Evolutionary conservation across 2,113 vertebrate species (phyloP), one percentile per base, ranked within the genome.

Genomic region (Arothron firmamentum): DNA sequence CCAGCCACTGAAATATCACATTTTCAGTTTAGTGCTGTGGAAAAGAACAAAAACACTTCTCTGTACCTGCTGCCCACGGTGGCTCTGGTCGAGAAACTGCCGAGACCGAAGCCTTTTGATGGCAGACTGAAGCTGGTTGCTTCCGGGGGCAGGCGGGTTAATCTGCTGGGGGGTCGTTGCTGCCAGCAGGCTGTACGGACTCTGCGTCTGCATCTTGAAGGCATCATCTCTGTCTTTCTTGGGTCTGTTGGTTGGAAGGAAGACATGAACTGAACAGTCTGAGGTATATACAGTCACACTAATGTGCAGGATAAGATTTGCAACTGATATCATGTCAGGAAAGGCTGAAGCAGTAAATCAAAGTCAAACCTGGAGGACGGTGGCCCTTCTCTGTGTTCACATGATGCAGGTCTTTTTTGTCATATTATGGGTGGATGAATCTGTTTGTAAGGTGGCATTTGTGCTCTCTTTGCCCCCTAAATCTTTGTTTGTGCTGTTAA

Each of bases 101-200:
- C 25, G 88, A 58, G 92, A 91, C 77, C 92, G 92, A 62, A 88
- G 88, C 64, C 92, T 93, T 73, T 94, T 94, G 66, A 93, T 90
- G 50, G 94, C 92, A 74, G 94, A 94, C 75, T 93, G 93, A 52
- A 95, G 90, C 54, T 94, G 94, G 88, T 91, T 92, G 57, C 88
- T 93, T 64, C 87, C 90, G 0, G 88, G 72, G 0, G 83, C 72
- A 59, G 91, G 74, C 70, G 88, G 85, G 49, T 84, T 77, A 59
- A 19, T 87, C 65, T 91, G 92, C 52, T 82, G 73, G 21, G 89
- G 86, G 0, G 61, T 82, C 50, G 79, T 76, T 14, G 52, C 82
- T 0, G 86, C 83, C 31, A 87, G 75, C 67, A 84, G 85, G 79
- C 62, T 90, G 19, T 69, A 86, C 2, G 81, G 56, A 56, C 52